Evolutionary conservation across 2,113 vertebrate species (phyloP), one percentile per base, ranked within the genome.

Genomic region (Paradoxurus hermaphroditus): DNA sequence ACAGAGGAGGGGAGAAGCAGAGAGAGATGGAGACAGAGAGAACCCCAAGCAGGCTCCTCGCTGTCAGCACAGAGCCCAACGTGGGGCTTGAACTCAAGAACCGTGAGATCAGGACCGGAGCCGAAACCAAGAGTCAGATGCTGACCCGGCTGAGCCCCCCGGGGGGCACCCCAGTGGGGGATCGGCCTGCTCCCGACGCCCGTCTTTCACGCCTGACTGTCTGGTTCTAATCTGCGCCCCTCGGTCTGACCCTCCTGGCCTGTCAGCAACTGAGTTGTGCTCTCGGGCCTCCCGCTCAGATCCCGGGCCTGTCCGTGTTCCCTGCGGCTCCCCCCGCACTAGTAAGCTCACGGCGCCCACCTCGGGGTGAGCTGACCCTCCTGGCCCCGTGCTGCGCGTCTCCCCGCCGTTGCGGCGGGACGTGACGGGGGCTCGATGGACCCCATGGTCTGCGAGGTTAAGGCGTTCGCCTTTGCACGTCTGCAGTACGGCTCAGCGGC

Each of bases 371-470:
- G 62, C 51, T 27, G 77, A 5, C 5, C 27, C 41, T 19, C 41
- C 25, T 1, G 3, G 13, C 53, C 29, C 0, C 6, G 25, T 18
- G 44, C 41, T 29, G 27, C 6, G 34, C 0, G 0, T 19, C 5
- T 3, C 63, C 92, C 46, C 27, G 18, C 4, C 15, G 1, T 5
- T 0, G 39, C 12, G 14, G 34, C 23, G 18, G 46, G 70, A 10
- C 0, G 8, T 72, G 1, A 13, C 4, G 1, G 1, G 1, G 23
- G 13, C 5, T 12, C 0, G 0, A 4, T 1, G 2, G 39, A 8
- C 1, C 31, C 49, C 31, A 5, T 23, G 1, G 0, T 21, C 9
- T n/a, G 4, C 0, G 3, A 2, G 7, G 0, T 6, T 9, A 14
- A 8, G 12, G 34, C 29, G n/a, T 15, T 53, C 1, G 0, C 15